Conservation (phyloP, 2,113 vertebrate genomes). For the Cervus canadensis region DNA sequence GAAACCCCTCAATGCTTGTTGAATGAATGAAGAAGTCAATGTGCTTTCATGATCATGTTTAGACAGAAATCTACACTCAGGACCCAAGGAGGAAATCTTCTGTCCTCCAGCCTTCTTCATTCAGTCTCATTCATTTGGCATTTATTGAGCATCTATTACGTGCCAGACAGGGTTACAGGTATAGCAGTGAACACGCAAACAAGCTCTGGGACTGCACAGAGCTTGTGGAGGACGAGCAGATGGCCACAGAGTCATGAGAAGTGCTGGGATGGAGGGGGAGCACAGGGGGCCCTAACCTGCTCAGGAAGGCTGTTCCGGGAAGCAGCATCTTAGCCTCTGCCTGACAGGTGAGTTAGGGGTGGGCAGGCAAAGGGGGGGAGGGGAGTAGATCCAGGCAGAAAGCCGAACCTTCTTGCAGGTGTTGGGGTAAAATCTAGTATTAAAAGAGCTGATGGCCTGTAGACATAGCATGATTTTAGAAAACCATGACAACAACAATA, state of each 20-base stretch:
- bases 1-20: neutral
- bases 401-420: neutral
- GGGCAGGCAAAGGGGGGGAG: neutral
- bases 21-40: neutral
- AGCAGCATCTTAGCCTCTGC: neutral
- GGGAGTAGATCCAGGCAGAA: neutral
- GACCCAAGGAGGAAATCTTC: neutral
- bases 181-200: neutral
- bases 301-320: neutral
- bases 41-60: neutral
- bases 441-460: neutral
- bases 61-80: neutral
- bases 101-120: neutral
- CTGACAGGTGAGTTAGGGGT: neutral
- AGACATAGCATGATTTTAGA: neutral
- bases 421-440: neutral
- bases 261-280: neutral
- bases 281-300: neutral
- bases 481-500: neutral
- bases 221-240: rapidly evolving
- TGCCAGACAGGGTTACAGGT: neutral
- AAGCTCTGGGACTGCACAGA: neutral
- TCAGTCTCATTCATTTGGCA: neutral
- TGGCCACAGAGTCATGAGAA: rapidly evolving
- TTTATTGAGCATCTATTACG: neutral